These are phyloP conservation scores for Trachymyrmex septentrionalis DNA, from an alignment of 1,140 invertebrate genomes.

Conservation along the genomic window DNA sequence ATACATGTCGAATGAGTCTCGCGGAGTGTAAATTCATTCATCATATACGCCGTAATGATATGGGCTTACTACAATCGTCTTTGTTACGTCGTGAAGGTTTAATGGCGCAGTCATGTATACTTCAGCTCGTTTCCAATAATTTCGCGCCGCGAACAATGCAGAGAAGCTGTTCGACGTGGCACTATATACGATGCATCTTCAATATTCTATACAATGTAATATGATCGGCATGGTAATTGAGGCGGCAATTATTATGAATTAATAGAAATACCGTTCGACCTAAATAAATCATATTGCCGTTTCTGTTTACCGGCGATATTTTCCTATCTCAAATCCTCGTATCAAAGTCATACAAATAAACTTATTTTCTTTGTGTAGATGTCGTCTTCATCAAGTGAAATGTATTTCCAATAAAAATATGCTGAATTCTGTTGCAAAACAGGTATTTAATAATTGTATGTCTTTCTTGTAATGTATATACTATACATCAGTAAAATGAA, in stretches of 20 bases:
- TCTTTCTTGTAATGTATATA: background rate
- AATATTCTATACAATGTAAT: conserved; percentile 63
- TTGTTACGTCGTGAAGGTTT: conserved; percentile 65
- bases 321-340: background rate
- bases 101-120: conserved; percentile 61
- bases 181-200: conserved; percentile 52
- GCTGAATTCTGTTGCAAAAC: background rate
- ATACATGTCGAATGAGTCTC: background rate
- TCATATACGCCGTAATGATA: conserved; percentile 61
- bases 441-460: background rate
- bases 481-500: background rate
- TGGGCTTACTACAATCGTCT: conserved; percentile 68
- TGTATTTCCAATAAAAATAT: background rate
- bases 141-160: conserved; percentile 58
- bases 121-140: conserved; percentile 73
- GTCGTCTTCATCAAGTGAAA: background rate
- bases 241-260: conserved; percentile 47
- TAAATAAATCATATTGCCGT: background rate
- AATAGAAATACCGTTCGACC: conserved; percentile 17
- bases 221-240: conserved; percentile 49
- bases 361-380: background rate
- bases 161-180: conserved; percentile 51
- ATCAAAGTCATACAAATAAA: background rate
- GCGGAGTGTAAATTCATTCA: conserved; percentile 47
- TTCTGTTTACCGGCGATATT: background rate